Base-by-base conservation (phyloP, 2,888 invertebrate species). In the Leptopilina drosophilae region DNA sequence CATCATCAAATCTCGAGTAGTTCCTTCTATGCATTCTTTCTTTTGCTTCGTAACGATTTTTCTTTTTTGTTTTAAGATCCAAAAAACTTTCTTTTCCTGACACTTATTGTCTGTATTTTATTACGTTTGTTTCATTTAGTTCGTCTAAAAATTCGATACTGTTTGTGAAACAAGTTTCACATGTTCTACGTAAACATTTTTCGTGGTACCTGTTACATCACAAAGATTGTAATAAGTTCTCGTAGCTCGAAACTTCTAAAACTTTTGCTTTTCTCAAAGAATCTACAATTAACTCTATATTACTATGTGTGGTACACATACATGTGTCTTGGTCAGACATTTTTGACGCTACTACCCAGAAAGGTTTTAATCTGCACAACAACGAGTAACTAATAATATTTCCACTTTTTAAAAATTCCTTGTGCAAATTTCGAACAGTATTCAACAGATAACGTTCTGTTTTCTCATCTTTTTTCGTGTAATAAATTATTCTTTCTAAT, bases 401-500 rank as follows among this genome's bases (percentile, higher is more conserved):
- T 53, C 49, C 53, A 15, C 9, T 46, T 12, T 65, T 20, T 8
- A 73, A 73, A 73, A 73, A 73, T 73, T 73, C 49, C 49, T 53
- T 73, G 5, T 73, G 73, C 46, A 73, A 46, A 53, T 73, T 73
- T 3, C 46, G 73, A 53, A 73, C 12, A 26, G 73, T 46, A 49
- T 73, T 20, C n/a, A 73, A 53, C 12, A 46, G 6, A 53, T 9
- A 73, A 15, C 73, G 14, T 73, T 73, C 46, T 73, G 73, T 73
- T 73, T 73, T 46, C 15, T 73, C 0, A 73, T 9, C 15, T 49
- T 73, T 12, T 73, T 73, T 20, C 42, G 46, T 46, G 33, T 73
- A 73, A 73, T 73, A 53, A 49, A n/a, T n/a, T n/a, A 73, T 53
- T 73, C 15, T 49, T 15, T 73, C 14, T 73, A 49, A n/a, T 6